These are phyloP conservation scores for Meandrina meandrites DNA, from an alignment of 92 coral and sea anemone genomes.

Conservation along the genomic window DNA sequence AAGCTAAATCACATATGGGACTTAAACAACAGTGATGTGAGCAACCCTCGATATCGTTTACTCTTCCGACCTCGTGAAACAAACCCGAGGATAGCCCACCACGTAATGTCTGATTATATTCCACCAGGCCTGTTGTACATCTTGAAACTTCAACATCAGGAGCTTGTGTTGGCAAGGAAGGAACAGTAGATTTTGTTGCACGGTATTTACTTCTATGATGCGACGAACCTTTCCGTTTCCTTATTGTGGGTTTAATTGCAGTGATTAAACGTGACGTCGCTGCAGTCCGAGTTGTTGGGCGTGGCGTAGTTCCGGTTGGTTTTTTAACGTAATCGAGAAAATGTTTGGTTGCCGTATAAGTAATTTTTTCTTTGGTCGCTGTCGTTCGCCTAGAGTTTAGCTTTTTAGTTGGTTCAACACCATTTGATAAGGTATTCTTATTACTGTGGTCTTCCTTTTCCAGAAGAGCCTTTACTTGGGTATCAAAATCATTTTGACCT, in stretches of 20 bases:
- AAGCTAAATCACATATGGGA: constrained; percentile 81
- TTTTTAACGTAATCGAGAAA: not conserved
- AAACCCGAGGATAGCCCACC: constrained; percentile 89
- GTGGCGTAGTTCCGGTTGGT: not conserved
- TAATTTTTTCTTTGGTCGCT: not conserved
- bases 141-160: not conserved
- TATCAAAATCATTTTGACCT: not conserved
- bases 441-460: not conserved
- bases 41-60: constrained; percentile 66
- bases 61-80: constrained; percentile 71
- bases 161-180: constrained; percentile 23
- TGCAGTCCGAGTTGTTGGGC: not conserved
- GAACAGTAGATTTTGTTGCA: constrained; percentile 22
- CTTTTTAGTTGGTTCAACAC: not conserved
- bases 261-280: not conserved
- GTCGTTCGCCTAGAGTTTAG: not conserved
- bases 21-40: constrained; percentile 74
- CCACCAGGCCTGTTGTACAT: constrained; percentile 67
- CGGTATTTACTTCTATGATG: not conserved
- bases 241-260: not conserved
- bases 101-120: constrained; percentile 77
- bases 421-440: not conserved
- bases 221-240: not conserved
- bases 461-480: not conserved
- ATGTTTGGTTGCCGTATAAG: not conserved